Base-by-base conservation (phyloP, 2,797 vertebrate species). In the Lemur catta region DNA sequence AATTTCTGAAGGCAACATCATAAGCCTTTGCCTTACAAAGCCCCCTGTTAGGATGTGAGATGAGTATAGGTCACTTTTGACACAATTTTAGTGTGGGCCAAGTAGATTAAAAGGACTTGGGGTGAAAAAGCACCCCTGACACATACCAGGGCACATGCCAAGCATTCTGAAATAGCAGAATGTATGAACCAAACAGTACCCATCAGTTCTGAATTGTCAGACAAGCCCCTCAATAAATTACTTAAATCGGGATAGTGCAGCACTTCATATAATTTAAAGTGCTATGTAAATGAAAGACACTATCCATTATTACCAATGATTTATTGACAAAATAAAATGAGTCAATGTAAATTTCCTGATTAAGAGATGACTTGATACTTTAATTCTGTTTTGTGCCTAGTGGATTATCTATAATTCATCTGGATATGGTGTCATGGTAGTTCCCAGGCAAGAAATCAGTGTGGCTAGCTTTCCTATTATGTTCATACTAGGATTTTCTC, bases 201-300 rank as follows among this genome's bases (percentile, higher is more conserved):
- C 10, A 11, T 72, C 4, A 92, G 48, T 84, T 80, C 48, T 61
- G 80, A 93, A 61, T 65, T 59, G 38, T 86, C 61, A 26, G 18
- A 50, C 55, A 69, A 91, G 15, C 41, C 65, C 48, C 81, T 80
- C 22, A 55, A n/a, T 69, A 94, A 95, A 94, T 72, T 72, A 88
- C 6, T 22, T 46, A 89, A 79, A 67, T 65, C 24, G 75, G 43
- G 38, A 57, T 22, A 84, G 43, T 74, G 8, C 2, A 91, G 71
- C 6, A 65, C 75, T 94, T 89, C 7, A 30, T 67, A 76, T 86
- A 28, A 57, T 57, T 78, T 85, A 84, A 85, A 69, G 74, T n/a
- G 43, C 24, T 61, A 43, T n/a, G 48, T 35, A 88, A 91, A 48
- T 13, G 71, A 76, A 79, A 93, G 50, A 24, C 43, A 74, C 24